These are phyloP conservation scores for Taphrorychus bicolor DNA, from an alignment of 2,888 invertebrate genomes.

Conservation along the genomic window DNA sequence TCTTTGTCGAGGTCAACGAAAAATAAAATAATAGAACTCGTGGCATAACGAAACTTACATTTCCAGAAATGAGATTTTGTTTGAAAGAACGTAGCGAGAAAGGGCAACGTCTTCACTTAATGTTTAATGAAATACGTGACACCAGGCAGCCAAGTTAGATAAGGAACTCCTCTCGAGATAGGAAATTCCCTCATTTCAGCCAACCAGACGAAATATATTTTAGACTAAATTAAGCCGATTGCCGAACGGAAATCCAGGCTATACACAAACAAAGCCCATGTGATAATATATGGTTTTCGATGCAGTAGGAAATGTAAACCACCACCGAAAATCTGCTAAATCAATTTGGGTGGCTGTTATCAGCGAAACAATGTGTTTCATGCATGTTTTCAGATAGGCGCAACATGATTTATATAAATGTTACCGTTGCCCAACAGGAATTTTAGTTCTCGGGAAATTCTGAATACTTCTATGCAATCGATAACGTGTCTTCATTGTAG, in stretches of 20 bases:
- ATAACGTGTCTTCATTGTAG: too few relatives aligned
- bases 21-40: background rate
- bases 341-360: background rate
- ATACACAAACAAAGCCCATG: background rate
- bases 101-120: background rate
- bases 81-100: background rate
- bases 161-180: background rate
- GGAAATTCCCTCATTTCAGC: background rate
- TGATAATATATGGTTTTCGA: background rate
- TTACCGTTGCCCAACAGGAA: too few relatives aligned
- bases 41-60: background rate
- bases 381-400: background rate
- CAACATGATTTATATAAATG: background rate
- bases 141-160: background rate
- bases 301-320: background rate
- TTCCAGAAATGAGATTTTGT: background rate
- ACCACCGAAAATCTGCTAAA: background rate
- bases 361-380: background rate
- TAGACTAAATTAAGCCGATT: background rate
- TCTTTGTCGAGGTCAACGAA: too few relatives aligned
- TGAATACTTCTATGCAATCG: too few relatives aligned
- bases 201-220: background rate
- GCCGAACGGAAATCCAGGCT: background rate
- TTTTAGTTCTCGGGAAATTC: too few relatives aligned
- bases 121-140: constrained; percentile 1